Conservation (phyloP, 2,888 invertebrate species). For the Hemithea aestivaria region DNA sequence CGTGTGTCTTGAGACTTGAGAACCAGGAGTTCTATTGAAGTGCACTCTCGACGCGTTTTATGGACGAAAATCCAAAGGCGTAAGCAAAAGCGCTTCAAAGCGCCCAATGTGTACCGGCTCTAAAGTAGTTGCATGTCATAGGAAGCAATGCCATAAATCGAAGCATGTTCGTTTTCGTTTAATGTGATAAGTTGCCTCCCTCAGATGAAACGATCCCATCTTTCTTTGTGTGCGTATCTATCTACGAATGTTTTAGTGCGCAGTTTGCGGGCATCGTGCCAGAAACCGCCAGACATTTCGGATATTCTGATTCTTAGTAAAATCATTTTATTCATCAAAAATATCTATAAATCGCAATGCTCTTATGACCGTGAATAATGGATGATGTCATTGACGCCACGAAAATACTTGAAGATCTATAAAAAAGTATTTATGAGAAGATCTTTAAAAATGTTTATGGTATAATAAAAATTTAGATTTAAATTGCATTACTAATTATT, state of each 20-base stretch:
- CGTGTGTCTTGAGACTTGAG: too few species aligned
- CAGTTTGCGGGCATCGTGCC: slow-evolving; percentile 39
- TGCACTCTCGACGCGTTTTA: too few species aligned
- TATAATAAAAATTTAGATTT: slow-evolving; percentile 16
- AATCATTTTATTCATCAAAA: slow-evolving; percentile 28
- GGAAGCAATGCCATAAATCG: slow-evolving; percentile 36
- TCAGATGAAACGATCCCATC: too few species aligned
- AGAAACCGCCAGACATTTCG: slow-evolving; percentile 37
- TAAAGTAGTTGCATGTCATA: slow-evolving; percentile 37
- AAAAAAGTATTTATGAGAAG: too few species aligned
- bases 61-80: too few species aligned
- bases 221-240: slow-evolving; percentile 26
- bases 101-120: too few species aligned
- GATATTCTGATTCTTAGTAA: slow-evolving; percentile 35
- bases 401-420: slow-evolving; percentile 3
- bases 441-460: slow-evolving; percentile 11
- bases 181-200: slow-evolving; percentile 28
- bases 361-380: slow-evolving; percentile 24
- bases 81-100: too few species aligned
- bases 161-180: slow-evolving; percentile 36
- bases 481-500: too few species aligned
- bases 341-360: slow-evolving; percentile 23
- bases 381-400: slow-evolving; percentile 36
- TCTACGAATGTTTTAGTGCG: slow-evolving; percentile 25
- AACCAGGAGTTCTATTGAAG: too few species aligned